A percentile compares a stretch with the other conserved stretches of the same genome.
Evolutionary conservation across 1,140 invertebrate genomes (phyloP).

Genomic region (Drosophila nigromelanica): DNA sequence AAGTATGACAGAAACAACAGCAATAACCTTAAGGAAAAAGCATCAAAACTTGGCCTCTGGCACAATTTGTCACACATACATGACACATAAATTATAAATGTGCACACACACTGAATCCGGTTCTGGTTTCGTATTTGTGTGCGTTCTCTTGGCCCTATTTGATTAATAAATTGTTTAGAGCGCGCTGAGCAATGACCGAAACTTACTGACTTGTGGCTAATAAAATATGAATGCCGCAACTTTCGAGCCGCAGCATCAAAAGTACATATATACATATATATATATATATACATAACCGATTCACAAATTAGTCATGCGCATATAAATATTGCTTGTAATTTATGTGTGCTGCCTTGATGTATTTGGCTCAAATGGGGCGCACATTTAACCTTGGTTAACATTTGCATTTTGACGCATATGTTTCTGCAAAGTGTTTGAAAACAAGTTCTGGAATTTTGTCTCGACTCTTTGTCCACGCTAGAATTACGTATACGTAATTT

Average conservation of each 20-base stretch:
- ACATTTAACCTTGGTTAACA: constrained; percentile 70
- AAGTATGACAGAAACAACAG: constrained; percentile 19
- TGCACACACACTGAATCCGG: not conserved
- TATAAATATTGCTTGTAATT: constrained; percentile 67
- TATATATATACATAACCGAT: constrained; percentile 1
- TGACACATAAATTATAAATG: constrained; percentile 74
- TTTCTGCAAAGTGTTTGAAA: constrained; percentile 14
- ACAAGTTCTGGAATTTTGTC: not conserved
- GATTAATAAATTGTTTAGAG: constrained; percentile 81
- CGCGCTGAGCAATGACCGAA: constrained; percentile 53
- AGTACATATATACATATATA: constrained; percentile 8
- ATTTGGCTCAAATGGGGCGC: constrained; percentile 43
- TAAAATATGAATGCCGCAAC: constrained; percentile 78
- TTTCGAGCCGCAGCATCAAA: constrained; percentile 69
- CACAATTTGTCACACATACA: constrained; percentile 80
- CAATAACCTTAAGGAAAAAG: constrained; percentile 45
- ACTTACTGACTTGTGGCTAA: constrained; percentile 77
- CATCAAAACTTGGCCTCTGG: constrained; percentile 66
- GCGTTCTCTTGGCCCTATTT: constrained; percentile 49
- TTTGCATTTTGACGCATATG: constrained; percentile 67
- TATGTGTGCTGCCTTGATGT: constrained; percentile 67
- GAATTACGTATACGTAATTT: constrained; percentile 72
- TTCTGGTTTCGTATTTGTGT: constrained; percentile 26
- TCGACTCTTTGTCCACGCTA: constrained; percentile 22
- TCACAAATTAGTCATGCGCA: constrained; percentile 77